Evolutionary conservation across 35 echinoderm and acorn worm genomes (phyloP), one percentile per base, ranked within the genome.

Genomic region (Ophiothrix spiculata): DNA sequence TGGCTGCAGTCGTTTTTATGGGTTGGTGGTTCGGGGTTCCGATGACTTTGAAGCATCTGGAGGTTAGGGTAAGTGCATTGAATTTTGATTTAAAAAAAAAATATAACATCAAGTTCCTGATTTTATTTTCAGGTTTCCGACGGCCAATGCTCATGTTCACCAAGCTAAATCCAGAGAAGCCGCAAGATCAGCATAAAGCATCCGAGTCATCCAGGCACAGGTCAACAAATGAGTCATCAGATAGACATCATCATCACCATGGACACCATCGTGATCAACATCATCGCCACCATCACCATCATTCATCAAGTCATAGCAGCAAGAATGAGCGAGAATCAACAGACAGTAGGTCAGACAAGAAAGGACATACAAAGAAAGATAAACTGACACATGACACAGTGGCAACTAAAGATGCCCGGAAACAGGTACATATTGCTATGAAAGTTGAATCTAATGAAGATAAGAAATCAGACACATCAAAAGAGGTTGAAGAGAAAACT

Each of bases 121-220:
- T 89, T 75, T 81, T 64, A 39, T 38, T 31, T 80, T 21, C 49
- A 96, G 93, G 93, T 25, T 96, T 96, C 75, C 69, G 93, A 75
- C 87, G 93, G 34, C 93, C 90, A n/a, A 87, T 96, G 28, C 32
- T 96, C 56, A 79, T 96, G 90, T 96, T 96, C 38, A 96, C 82
- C 32, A 96, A 96, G 56, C 46, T 94, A 34, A 85, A 41, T 49
- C 80, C 83, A 74, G 81, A 33, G 32, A 37, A 64, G 35, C 21
- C 8, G 23, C 36, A 79, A 1, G n/a, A 3, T 34, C 81, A 35
- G 49, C 40, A 32, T 2, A 17, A n/a, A 1, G 76, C 56, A 10
- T 35, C 14, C 36, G 14, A 33, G 76, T 78, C 76, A 35, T 33
- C 76, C 4, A 41, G 37, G 0, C 34, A 39, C 78, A 38, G 32